Conservation (phyloP, 2,113 vertebrate genomes). For the Neogale vison region DNA sequence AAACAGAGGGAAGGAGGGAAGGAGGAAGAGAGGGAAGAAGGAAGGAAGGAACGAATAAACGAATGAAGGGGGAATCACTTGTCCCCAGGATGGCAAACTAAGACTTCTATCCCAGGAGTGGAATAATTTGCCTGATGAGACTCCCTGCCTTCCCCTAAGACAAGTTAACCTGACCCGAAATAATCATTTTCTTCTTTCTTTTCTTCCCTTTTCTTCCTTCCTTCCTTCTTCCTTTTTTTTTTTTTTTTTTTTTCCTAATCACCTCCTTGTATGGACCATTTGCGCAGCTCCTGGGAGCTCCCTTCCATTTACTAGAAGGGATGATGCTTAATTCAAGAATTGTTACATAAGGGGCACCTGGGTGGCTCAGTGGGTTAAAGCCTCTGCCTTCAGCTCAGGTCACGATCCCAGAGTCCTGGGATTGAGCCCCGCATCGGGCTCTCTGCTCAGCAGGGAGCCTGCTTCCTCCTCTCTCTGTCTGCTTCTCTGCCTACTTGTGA, state of each 20-base stretch:
- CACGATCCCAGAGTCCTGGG: too few species aligned
- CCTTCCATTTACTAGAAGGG: not conserved
- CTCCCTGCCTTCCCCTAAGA: not conserved
- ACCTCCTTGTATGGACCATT: not conserved
- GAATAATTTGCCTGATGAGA: not conserved
- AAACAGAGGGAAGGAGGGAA: too few species aligned
- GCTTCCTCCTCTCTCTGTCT: too few species aligned
- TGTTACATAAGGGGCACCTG: not conserved
- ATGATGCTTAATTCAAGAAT: not conserved
- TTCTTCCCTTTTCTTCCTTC: not conserved
- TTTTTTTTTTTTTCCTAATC: not conserved
- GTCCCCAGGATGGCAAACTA: not conserved
- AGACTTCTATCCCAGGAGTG: not conserved
- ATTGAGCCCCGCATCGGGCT: too few species aligned
- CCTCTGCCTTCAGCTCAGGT: too few species aligned
- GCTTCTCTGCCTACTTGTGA: too few species aligned
- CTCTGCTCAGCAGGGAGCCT: too few species aligned
- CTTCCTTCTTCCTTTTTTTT: too few species aligned
- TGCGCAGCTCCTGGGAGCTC: not conserved
- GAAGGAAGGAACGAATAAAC: fast-evolving
- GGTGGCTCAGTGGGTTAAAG: too few species aligned
- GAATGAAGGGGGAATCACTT: too few species aligned
- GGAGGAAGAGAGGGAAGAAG: too few species aligned
- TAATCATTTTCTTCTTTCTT: not conserved
- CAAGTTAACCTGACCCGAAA: not conserved